Evolutionary conservation across 2,113 vertebrate genomes (phyloP).

Genomic region (Periophthalmodon schlosseri): DNA sequence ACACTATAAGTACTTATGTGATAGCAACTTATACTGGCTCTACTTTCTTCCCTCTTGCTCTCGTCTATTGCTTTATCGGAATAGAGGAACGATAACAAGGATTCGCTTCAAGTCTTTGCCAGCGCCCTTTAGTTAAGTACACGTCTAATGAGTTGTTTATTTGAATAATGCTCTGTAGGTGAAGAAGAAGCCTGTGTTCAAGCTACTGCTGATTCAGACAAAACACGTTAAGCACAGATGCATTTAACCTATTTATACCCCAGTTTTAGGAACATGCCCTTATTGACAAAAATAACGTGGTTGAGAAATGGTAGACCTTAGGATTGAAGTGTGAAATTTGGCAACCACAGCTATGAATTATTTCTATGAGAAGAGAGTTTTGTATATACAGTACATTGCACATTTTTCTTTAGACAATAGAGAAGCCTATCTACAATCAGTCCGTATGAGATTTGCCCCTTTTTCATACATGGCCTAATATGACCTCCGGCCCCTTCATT

Average conservation of each 20-base stretch:
- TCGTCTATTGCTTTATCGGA: conserved; percentile 62
- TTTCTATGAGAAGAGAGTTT: background rate
- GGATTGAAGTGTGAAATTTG: background rate
- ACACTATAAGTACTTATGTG: conserved; percentile 70
- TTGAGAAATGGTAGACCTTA: background rate
- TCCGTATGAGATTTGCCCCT: background rate
- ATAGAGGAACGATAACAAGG: conserved; percentile 74
- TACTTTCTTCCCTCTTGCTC: conserved; percentile 45
- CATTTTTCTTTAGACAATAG: background rate
- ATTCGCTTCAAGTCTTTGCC: conserved; percentile 76
- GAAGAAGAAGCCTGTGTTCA: conserved; percentile 55
- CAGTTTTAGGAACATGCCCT: background rate
- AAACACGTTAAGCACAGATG: conserved; percentile 10
- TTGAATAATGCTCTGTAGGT: conserved; percentile 79
- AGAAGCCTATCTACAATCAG: background rate
- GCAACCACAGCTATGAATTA: background rate
- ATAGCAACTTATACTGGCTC: conserved; percentile 62
- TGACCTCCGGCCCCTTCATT: background rate
- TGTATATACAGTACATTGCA: background rate
- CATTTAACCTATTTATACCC: background rate
- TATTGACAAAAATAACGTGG: background rate
- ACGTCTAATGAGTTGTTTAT: conserved; percentile 84
- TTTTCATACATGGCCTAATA: background rate
- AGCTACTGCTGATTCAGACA: conserved; percentile 44
- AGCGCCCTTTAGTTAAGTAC: conserved; percentile 79